phyloP scores from a whole-genome alignment of 2,888 invertebrate genomes.

The Eudemis profundana region DNA sequence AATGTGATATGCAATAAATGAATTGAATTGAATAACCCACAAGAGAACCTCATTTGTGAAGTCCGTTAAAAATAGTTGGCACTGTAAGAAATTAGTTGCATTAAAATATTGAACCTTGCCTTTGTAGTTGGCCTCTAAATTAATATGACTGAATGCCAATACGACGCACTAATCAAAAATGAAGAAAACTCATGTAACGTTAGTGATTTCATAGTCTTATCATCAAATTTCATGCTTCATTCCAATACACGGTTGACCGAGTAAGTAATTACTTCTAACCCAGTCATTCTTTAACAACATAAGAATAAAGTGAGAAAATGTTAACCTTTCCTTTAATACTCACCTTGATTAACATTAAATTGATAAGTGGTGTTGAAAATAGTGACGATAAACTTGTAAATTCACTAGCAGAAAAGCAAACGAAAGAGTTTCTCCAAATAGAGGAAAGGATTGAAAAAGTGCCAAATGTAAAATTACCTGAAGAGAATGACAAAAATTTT shows the following conservation, averaged over 20 bases:
- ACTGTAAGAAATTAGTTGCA: no score
- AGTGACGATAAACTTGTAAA: conserved; percentile 69
- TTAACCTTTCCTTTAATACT: conserved; percentile 51
- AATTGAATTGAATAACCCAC: no score
- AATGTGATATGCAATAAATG: no score
- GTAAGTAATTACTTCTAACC: neutral
- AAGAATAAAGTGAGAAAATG: conserved; percentile 57
- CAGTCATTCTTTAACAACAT: conserved; percentile 19
- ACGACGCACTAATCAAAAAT: conserved; percentile 20
- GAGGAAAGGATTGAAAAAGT: conserved; percentile 68
- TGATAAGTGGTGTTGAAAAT: conserved; percentile 51
- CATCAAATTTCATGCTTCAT: conserved; percentile 38
- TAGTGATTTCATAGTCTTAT: conserved; percentile 33
- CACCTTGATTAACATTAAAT: conserved; percentile 45
- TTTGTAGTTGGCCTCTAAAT: no score
- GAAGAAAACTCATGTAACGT: conserved; percentile 10
- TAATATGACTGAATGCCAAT: conserved; percentile 7
- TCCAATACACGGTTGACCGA: conserved; percentile 16
- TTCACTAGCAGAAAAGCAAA: conserved; percentile 67
- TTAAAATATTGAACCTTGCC: no score
- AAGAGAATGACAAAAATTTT: conserved; percentile 49
- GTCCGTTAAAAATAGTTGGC: no score
- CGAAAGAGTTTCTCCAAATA: conserved; percentile 67
- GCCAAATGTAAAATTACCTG: conserved; percentile 49
- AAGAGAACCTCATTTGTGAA: no score